Conservation (phyloP, 2,797 vertebrate species). For the Triplophysa bombifrons region DNA sequence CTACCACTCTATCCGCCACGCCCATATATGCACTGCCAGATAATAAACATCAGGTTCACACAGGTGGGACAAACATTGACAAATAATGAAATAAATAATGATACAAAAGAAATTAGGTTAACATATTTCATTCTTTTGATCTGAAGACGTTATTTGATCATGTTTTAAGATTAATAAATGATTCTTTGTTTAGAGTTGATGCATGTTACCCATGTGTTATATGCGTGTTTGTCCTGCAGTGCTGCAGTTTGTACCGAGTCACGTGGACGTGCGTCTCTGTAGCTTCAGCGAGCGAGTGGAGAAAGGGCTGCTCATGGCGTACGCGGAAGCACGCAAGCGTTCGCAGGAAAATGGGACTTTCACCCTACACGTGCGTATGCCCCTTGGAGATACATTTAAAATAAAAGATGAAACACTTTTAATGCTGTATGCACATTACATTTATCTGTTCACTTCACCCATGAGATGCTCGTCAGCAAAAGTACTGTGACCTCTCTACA, state of each 20-base stretch:
- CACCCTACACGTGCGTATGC: constrained; percentile 83
- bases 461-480: not conserved
- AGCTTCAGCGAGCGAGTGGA: constrained; percentile 90
- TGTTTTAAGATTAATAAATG: not conserved
- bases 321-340: constrained; percentile 81
- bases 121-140: too few species aligned
- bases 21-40: constrained; percentile 82
- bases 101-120: too few species aligned
- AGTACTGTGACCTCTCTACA: not conserved
- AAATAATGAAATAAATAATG: too few species aligned
- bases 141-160: not conserved
- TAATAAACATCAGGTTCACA: constrained; percentile 86
- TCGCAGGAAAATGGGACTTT: constrained; percentile 79
- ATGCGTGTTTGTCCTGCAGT: constrained; percentile 68
- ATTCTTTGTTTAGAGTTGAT: not conserved
- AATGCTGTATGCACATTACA: not conserved
- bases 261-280: constrained; percentile 86
- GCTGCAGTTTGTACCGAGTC: constrained; percentile 93
- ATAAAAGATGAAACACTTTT: not conserved
- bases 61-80: constrained; percentile 74
- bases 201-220: not conserved
- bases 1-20: constrained; percentile 76
- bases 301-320: constrained; percentile 84
- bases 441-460: not conserved
- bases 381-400: not conserved